These are phyloP conservation scores for Melanotaenia nigrans DNA, from an alignment of 2,797 vertebrate species.

Conservation along the genomic window DNA sequence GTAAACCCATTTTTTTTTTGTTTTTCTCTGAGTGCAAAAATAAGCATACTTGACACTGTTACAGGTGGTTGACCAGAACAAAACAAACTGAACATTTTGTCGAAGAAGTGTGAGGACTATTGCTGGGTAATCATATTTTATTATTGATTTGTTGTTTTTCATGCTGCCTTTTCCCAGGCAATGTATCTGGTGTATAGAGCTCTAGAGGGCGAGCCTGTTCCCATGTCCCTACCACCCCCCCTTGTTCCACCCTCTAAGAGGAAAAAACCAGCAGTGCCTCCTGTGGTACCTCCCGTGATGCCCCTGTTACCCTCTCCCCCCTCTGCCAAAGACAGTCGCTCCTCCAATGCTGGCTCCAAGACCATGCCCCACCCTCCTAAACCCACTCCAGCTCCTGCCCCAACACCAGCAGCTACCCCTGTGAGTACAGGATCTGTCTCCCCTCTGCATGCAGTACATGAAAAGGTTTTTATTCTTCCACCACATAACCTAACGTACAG, in stretches of 20 bases:
- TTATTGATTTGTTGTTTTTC: conserved; percentile 18
- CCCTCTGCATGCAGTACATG: conserved; percentile 30
- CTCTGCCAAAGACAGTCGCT: conserved; percentile 88
- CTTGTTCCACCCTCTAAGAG: conserved; percentile 96
- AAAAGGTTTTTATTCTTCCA: conserved; percentile 24
- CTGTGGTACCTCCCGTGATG: conserved; percentile 84
- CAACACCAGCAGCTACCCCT: conserved; percentile 80
- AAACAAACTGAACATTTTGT: conserved; percentile 13
- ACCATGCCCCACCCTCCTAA: conserved; percentile 87
- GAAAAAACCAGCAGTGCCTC: conserved; percentile 86
- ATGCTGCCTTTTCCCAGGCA: conserved; percentile 81
- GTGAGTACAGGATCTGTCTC: conserved; percentile 75
- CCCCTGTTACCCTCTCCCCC: conserved; percentile 88
- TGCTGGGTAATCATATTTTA: conserved; percentile 39
- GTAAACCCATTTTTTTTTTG: neutral
- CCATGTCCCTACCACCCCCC: conserved; percentile 92
- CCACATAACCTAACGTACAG: conserved; percentile 3
- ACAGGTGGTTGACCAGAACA: conserved; percentile 7
- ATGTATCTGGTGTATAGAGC: conserved; percentile 99
- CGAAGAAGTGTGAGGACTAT: conserved; percentile 28
- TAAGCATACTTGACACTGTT: conserved; percentile 1
- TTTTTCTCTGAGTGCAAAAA: neutral
- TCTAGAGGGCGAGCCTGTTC: conserved; percentile 95
- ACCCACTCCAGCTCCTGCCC: conserved; percentile 71
- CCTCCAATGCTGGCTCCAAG: conserved; percentile 85